Evolutionary conservation across 2,888 invertebrate species (phyloP).

Genomic region (Megaustenia siamemsis): DNA sequence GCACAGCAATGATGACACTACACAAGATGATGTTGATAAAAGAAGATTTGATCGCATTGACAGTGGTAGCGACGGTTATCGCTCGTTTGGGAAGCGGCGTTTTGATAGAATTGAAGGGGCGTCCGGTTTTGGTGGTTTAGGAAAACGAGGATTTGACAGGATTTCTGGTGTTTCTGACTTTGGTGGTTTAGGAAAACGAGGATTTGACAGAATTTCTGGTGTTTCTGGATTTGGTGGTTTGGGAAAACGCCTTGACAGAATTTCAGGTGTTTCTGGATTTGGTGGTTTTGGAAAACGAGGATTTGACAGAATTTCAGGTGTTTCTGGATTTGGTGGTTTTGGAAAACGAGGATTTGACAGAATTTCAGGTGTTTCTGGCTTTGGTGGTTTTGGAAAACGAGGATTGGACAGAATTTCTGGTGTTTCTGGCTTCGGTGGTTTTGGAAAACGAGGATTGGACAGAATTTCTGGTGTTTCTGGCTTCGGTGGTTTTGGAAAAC

Average conservation of each 20-base stretch:
- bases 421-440: not conserved
- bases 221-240: not conserved
- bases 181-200: slow-evolving; percentile 27
- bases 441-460: slow-evolving; percentile 33
- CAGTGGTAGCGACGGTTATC: slow-evolving; percentile 1
- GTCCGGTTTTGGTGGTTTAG: slow-evolving; percentile 19
- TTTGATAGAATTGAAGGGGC: slow-evolving; percentile 34
- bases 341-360: slow-evolving; percentile 42
- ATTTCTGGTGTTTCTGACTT: not conserved
- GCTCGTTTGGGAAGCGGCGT: slow-evolving; percentile 33
- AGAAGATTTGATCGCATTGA: slow-evolving; percentile 28
- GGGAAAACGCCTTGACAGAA: slow-evolving; percentile 37
- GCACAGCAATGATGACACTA: too few species aligned
- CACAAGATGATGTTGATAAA: slow-evolving; percentile 12
- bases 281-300: slow-evolving; percentile 36
- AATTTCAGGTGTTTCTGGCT: not conserved
- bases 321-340: not conserved
- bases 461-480: not conserved
- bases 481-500: slow-evolving; percentile 5
- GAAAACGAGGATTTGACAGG: slow-evolving; percentile 34
- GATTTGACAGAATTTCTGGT: slow-evolving; percentile 29
- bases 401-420: slow-evolving; percentile 30
- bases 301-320: not conserved
- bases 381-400: slow-evolving; percentile 34
- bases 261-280: slow-evolving; percentile 7